Conservation (phyloP, 2,888 invertebrate genomes). For the Isotomurus palustris region DNA sequence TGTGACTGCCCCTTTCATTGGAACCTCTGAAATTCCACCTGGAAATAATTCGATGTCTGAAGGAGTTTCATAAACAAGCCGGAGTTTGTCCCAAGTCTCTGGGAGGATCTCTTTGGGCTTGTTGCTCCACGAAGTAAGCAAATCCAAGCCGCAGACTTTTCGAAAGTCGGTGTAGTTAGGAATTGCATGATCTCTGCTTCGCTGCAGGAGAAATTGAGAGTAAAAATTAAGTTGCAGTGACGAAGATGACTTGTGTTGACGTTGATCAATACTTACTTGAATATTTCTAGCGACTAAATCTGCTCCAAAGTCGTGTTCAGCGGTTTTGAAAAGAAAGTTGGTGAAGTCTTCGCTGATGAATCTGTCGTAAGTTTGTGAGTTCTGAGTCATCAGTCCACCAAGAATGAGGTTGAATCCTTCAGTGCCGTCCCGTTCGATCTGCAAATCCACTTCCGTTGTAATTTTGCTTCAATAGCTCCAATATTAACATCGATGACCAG, state of each 20-base stretch:
- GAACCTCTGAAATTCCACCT: slow-evolving; percentile 75
- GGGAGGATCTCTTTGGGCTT: slow-evolving; percentile 33
- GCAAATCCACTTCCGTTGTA: background rate
- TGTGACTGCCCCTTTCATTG: slow-evolving; percentile 72
- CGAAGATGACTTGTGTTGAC: too few species aligned
- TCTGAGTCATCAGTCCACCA: slow-evolving; percentile 34
- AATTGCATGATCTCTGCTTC: slow-evolving; percentile 36
- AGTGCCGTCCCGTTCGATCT: slow-evolving; percentile 22
- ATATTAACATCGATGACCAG: background rate
- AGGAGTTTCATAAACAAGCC: slow-evolving; percentile 31
- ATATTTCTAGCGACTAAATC: slow-evolving; percentile 41
- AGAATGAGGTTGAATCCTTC: slow-evolving; percentile 35
- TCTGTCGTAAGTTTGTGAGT: slow-evolving; percentile 34
- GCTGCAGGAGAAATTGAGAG: slow-evolving; percentile 2
- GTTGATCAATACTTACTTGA: slow-evolving; percentile 20
- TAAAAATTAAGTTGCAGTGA: too few species aligned
- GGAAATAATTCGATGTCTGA: slow-evolving; percentile 75
- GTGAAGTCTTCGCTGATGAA: slow-evolving; percentile 34
- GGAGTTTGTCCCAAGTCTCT: slow-evolving; percentile 33
- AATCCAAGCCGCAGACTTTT: slow-evolving; percentile 24
- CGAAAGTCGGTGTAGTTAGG: slow-evolving; percentile 31
- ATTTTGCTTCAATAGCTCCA: too few species aligned
- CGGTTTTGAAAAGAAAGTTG: slow-evolving; percentile 30
- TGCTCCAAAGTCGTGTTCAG: slow-evolving; percentile 28
- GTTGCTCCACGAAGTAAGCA: slow-evolving; percentile 25